Percentiles rank a stretch among this genome's conserved stretches.
Evolutionary conservation across 2,113 vertebrate genomes (phyloP).

Genomic region (Nettapus auritus): DNA sequence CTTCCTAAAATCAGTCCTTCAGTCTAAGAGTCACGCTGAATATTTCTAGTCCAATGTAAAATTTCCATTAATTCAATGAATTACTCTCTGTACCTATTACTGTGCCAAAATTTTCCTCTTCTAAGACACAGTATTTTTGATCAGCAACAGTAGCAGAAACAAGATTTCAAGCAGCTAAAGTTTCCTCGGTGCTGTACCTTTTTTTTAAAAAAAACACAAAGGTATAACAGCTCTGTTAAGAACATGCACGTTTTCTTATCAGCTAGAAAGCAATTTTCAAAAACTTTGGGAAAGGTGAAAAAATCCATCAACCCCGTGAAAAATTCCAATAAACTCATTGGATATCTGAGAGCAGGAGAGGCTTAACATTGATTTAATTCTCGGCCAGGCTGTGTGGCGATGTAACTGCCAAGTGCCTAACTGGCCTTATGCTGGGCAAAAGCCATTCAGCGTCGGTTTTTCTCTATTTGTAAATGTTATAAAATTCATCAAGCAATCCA

Average conservation of each 20-base stretch:
- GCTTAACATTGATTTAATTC: not conserved
- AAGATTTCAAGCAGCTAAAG: not conserved
- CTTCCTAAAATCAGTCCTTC: not conserved
- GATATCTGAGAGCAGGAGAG: not conserved
- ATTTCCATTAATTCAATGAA: not conserved
- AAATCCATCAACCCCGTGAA: not conserved
- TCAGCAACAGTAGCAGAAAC: not conserved
- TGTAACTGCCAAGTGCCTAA: not conserved
- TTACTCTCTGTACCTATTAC: not conserved
- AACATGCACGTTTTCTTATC: too few relatives aligned
- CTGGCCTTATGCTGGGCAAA: not conserved
- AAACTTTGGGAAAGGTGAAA: not conserved
- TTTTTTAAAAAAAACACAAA: too few relatives aligned
- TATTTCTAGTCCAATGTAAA: not conserved
- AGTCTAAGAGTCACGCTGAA: not conserved
- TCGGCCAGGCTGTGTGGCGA: not conserved
- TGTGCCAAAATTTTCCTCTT: not conserved
- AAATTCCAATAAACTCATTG: not conserved
- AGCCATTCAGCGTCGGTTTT: not conserved
- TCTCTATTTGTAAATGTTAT: not conserved
- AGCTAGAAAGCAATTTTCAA: not conserved
- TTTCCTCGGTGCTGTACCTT: not conserved
- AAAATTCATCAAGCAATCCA: not conserved
- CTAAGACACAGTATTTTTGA: not conserved
- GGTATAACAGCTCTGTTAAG: not conserved